Base-by-base conservation (phyloP, 2,797 vertebrate genomes). In the Eurystomus glaucurus region DNA sequence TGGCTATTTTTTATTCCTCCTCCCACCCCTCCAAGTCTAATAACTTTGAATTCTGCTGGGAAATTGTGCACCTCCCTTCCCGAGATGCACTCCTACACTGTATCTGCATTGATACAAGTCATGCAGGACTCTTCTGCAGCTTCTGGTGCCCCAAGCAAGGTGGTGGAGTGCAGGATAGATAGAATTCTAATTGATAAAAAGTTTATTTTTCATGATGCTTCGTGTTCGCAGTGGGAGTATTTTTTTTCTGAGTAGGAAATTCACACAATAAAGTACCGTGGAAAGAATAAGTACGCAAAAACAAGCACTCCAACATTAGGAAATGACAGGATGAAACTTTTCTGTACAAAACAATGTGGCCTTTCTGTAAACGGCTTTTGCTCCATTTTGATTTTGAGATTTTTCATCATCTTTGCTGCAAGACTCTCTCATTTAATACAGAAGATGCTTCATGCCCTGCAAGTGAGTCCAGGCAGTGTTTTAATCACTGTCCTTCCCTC, bases 281-380 rank as follows among this genome's bases (percentile, higher is more conserved):
- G 25, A 69, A 90, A 85, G 39, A 46, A 8, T 62, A 65, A 74
- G 7, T 25, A 3, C 10, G 29, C 25, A 12, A 85, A 80, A 74
- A 29, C 22, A 25, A 81, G 19, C 28, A 43, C 51, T 65, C 21
- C 37, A 51, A 66, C 48, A 48, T 35, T 28, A 71, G 62, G 39
- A 91, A 74, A 66, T 14, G 14, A 19, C 25, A 60, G n/a, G 15
- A 41, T 75, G 14, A 68, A 88, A 29, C 8, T 52, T 88, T 50
- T 4, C 46, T 15, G 5, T 82, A 7, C 6, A 61, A 57, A 31
- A 39, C 79, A 45, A 13, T 1, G 0, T 0, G 6, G 22, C 37
- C 20, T 88, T 72, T 45, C 11, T 70, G 17, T 37, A 64, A 61
- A 15, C n/a, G 15, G 25, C 10, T 52, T 43, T 68, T 50, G 1